Base-by-base conservation (phyloP, 1,140 invertebrate genomes). In the Diorhabda carinulata region DNA sequence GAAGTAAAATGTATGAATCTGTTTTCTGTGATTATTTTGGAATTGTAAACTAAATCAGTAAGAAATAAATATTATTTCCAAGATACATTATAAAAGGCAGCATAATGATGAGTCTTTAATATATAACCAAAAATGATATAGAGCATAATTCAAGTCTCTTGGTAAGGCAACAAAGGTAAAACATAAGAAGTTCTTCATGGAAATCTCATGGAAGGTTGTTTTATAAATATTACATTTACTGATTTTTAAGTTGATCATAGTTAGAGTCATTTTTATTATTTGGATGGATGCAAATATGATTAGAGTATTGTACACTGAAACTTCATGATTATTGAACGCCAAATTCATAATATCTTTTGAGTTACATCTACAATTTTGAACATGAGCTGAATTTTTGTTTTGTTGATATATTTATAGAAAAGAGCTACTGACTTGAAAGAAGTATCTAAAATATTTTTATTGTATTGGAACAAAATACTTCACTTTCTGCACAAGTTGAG, bases 31-130 rank as follows among this genome's bases (percentile, higher is more conserved):
- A 25, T 25, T 25, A 25, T 25, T 25, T 25, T 25, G 25, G 25
- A 25, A 25, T 25, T 1, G 25, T 25, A 25, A 25, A 25, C 25
- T 25, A 25, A 25, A 25, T 25, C 25, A 25, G 25, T 25, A 25
- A 25, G 25, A 25, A 25, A 25, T 25, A 25, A 25, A 25, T 25
- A 1, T 25, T 25, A 25, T 25, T 25, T 25, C 25, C 3, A 40
- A 61, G 43, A 62, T 1, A 44, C 4, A 44, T 62, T 43, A 43
- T 40, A 44, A 59, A 68, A 61, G 61, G 67, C 67, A 68, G 67
- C 67, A 68, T 68, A 42, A 61, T 68, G 67, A 68, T 68, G 67
- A 68, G 60, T 68, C 25, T 67, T 60, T 66, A 66, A 44, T n/a
- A 43, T 62, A 5, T 43, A 43, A 57, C 56, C 42, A 57, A 47